Conservation (phyloP, 2,888 invertebrate genomes). For the Leptinotarsa tumamoca region DNA sequence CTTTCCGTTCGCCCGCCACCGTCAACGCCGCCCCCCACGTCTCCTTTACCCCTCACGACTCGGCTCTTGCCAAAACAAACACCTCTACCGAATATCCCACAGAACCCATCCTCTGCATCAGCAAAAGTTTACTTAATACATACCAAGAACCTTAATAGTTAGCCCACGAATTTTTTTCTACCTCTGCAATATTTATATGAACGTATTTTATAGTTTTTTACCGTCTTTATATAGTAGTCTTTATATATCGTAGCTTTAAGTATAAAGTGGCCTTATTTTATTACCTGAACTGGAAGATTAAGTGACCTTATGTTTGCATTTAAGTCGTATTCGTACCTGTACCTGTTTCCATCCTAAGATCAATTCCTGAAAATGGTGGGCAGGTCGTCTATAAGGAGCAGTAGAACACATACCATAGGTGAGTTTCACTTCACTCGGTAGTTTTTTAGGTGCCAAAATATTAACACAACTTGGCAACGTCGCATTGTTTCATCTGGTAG, state of each 20-base stretch:
- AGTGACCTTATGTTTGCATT: slow-evolving; percentile 58
- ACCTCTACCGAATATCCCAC: slow-evolving; percentile 35
- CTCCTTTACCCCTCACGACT: slow-evolving; percentile 67
- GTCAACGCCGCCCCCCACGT: slow-evolving; percentile 69
- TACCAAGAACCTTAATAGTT: slow-evolving; percentile 19
- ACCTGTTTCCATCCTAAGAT: slow-evolving; percentile 50
- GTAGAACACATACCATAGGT: slow-evolving; percentile 62
- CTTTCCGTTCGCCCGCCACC: slow-evolving; percentile 55
- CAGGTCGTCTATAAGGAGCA: slow-evolving; percentile 62
- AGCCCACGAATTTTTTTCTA: slow-evolving; percentile 47
- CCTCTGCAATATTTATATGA: slow-evolving; percentile 58
- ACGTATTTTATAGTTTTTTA: slow-evolving; percentile 52
- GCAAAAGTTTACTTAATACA: slow-evolving; percentile 22
- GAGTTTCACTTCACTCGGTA: slow-evolving; percentile 44
- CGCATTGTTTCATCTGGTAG: not conserved
- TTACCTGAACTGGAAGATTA: slow-evolving; percentile 51
- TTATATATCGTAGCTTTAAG: slow-evolving; percentile 46
- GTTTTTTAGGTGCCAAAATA: not conserved
- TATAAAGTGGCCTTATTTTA: slow-evolving; percentile 56
- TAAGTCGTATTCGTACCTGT: slow-evolving; percentile 52
- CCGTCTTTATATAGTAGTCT: slow-evolving; percentile 33
- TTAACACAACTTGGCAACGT: not conserved
- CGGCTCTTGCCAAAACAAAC: slow-evolving; percentile 62
- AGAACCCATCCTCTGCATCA: slow-evolving; percentile 5
- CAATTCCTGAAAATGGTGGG: slow-evolving; percentile 58